phyloP scores from a whole-genome alignment of 2,797 vertebrate species.

The Eremophila alpestris region DNA sequence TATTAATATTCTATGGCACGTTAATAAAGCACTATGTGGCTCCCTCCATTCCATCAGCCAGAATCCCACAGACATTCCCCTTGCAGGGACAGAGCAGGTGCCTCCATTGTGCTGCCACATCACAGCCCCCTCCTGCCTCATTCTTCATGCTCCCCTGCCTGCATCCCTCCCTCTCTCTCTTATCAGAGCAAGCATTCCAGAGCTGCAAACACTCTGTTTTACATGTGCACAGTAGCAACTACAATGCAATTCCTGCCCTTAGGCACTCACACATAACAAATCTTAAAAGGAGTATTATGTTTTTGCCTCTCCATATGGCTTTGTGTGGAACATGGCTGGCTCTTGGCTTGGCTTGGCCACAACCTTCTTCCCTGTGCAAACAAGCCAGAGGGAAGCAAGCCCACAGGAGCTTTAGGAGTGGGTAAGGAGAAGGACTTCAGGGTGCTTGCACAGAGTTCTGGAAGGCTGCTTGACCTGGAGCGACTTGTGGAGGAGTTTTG shows the following conservation, averaged over 20 bases:
- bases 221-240: constrained; percentile 20
- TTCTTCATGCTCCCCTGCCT: not conserved
- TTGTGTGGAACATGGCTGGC: not conserved
- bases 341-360: not conserved
- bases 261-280: constrained; percentile 8
- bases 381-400: not conserved
- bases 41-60: not conserved
- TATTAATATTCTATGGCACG: fast-evolving
- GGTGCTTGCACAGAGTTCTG: not conserved
- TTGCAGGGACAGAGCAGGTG: not conserved
- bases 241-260: constrained; percentile 4
- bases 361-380: not conserved
- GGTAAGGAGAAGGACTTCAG: not conserved
- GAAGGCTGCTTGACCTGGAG: not conserved
- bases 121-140: not conserved
- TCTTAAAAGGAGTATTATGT: not conserved
- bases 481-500: not conserved
- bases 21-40: not conserved
- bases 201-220: constrained; percentile 9
- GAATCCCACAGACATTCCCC: not conserved
- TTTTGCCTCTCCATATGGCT: not conserved
- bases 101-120: not conserved
- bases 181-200: not conserved
- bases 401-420: not conserved
- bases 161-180: not conserved